Percentiles rank a stretch among this genome's conserved stretches.
Evolutionary conservation across 2,888 invertebrate species (phyloP).

Genomic region (Gastrophysa polygoni): DNA sequence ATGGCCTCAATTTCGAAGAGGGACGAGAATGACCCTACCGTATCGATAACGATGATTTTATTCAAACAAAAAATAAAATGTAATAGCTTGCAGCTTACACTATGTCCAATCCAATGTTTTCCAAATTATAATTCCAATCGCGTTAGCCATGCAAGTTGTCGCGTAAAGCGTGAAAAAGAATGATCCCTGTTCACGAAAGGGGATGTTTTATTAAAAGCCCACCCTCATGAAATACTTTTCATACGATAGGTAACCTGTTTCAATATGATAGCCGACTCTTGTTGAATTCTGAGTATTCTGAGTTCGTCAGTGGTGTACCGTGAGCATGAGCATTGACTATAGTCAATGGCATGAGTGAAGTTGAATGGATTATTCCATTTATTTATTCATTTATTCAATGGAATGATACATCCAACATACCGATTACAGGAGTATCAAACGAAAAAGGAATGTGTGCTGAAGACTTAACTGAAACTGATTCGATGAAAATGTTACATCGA

Average conservation of each 20-base stretch:
- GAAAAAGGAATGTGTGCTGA: too few species aligned
- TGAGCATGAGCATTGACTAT: too few species aligned
- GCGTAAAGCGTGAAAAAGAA: slow-evolving; percentile 41
- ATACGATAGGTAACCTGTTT: slow-evolving; percentile 27
- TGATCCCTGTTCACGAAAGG: slow-evolving; percentile 28
- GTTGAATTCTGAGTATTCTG: neutral
- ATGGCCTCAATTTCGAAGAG: neutral
- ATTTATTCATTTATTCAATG: too few species aligned
- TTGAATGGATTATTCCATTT: too few species aligned
- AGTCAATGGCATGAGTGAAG: too few species aligned
- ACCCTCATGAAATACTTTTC: slow-evolving; percentile 38
- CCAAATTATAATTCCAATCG: slow-evolving; percentile 50
- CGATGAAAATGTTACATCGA: too few species aligned
- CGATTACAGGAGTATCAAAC: too few species aligned
- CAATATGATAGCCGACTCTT: slow-evolving; percentile 19
- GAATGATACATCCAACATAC: too few species aligned
- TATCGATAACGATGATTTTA: neutral
- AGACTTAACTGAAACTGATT: too few species aligned
- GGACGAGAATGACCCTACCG: neutral
- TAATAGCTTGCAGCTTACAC: too few species aligned
- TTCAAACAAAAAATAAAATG: slow-evolving; percentile 23
- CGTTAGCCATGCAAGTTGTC: slow-evolving; percentile 47
- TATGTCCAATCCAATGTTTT: slow-evolving; percentile 49
- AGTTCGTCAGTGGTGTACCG: neutral
- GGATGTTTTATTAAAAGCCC: slow-evolving; percentile 44